Conservation (phyloP, 2,113 vertebrate species). For the Choloepus hoffmanni region DNA sequence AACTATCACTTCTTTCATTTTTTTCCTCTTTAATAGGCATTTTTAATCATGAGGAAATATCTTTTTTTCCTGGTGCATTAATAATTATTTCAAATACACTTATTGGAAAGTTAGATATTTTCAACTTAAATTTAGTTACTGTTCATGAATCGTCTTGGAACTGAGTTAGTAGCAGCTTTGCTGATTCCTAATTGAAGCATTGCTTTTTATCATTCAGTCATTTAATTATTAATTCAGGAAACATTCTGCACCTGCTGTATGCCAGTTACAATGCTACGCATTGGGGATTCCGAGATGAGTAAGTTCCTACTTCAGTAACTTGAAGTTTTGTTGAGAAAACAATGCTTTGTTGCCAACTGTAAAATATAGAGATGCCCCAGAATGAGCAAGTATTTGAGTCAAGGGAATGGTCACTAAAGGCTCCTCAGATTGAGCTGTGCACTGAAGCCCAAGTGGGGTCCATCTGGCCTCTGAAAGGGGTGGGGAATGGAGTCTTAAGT, state of each 20-base stretch:
- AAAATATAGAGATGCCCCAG: background rate
- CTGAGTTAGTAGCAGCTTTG: constrained; percentile 10
- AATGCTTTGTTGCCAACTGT: background rate
- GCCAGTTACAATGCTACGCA: background rate
- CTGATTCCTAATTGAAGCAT: background rate
- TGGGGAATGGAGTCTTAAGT: background rate
- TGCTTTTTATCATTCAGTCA: background rate
- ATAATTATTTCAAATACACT: constrained; percentile 5
- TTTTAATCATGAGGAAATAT: background rate
- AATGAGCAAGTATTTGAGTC: constrained; percentile 10
- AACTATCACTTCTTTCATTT: background rate
- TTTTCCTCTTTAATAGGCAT: background rate
- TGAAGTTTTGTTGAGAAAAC: background rate
- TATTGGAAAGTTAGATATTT: constrained; percentile 45
- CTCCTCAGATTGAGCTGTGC: background rate
- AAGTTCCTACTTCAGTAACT: background rate
- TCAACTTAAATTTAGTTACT: constrained; percentile 28
- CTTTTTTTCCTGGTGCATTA: background rate
- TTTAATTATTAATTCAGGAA: background rate
- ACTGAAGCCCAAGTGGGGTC: background rate
- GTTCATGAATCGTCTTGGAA: constrained; percentile 41
- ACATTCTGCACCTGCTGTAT: constrained; percentile 5
- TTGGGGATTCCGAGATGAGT: background rate
- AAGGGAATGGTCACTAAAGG: background rate
- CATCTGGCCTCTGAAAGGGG: too few species aligned